A percentile compares a stretch with the other conserved stretches of the same genome.
Evolutionary conservation across 1,140 invertebrate species (phyloP).

Genomic region (Watersipora subatra): DNA sequence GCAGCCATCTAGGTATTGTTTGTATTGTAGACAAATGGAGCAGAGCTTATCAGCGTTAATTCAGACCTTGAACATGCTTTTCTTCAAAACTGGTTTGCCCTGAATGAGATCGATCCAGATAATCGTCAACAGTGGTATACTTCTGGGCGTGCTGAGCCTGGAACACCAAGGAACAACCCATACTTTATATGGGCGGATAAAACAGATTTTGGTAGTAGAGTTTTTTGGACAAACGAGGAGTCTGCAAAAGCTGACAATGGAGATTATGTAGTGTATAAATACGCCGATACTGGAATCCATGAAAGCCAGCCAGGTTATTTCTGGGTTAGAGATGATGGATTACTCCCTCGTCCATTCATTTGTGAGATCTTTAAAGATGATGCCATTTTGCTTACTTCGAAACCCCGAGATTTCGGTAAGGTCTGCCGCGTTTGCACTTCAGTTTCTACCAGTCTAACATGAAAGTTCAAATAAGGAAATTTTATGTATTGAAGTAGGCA

Average conservation of each 20-base stretch:
- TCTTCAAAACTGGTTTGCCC: not conserved
- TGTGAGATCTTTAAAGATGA: not conserved
- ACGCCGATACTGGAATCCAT: not conserved
- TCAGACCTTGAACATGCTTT: not conserved
- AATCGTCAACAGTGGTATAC: not conserved
- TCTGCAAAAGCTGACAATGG: not conserved
- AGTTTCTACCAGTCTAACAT: too few species aligned
- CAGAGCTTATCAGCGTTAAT: not conserved
- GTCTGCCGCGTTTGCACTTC: too few species aligned
- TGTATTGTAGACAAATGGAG: not conserved
- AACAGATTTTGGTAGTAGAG: not conserved
- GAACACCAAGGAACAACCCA: not conserved
- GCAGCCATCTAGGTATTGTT: too few species aligned
- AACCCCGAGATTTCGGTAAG: not conserved
- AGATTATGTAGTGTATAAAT: not conserved
- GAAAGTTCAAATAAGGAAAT: too few species aligned
- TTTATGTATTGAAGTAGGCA: too few species aligned
- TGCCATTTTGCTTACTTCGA: not conserved
- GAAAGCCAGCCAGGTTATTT: not conserved
- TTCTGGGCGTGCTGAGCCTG: not conserved
- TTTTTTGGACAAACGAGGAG: not conserved
- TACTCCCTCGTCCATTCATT: not conserved
- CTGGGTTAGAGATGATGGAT: not conserved
- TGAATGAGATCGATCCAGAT: not conserved
- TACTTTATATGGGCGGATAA: not conserved